Evolutionary conservation across 1,140 invertebrate genomes (phyloP), one percentile per base, ranked within the genome.

Genomic region (Zaprionus ghesquierei): DNA sequence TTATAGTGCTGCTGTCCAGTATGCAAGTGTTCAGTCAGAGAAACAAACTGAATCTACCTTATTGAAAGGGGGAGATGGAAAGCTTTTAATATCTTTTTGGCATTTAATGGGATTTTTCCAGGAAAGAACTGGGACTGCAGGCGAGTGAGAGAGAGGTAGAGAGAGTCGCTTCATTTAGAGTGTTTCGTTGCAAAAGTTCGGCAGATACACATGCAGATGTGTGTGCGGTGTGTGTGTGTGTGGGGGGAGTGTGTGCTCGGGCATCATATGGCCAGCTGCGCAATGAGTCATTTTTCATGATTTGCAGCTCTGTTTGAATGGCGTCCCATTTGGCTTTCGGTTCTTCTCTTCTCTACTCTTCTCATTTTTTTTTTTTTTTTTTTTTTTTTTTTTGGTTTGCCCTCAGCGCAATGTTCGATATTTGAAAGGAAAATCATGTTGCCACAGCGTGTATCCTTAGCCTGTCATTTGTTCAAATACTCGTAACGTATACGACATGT

Each of bases 231-330:
- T 38, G 31, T 13, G 41, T 29, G 22, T 35, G 55, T 35, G 18
- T 55, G 13, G 25, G 27, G 8, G n/a, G 44, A 22, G 44, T 50
- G 12, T 58, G 53, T 25, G 27, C 31, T 61, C 22, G 55, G 50
- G 55, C 54, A 60, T 68, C 63, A 66, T 68, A 63, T 68, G 50
- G 49, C 69, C 69, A 71, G 55, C 58, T 74, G 50, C 33, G 50
- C 38, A 69, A 55, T 69, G 65, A 69, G 49, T 74, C 70, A 66
- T 81, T 75, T 81, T 81, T 75, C 79, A 65, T 75, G 77, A 69
- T 74, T 74, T 73, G 54, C 63, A 60, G 41, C 63, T 44, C 49
- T 41, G 49, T 66, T 72, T 68, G 49, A 60, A 72, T 53, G 44
- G 46, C 35, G 27, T 31, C 49, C 58, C 20, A 63, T 53, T 65